Evolutionary conservation across 2,113 vertebrate genomes (phyloP), one percentile per base, ranked within the genome.

Genomic region (Malurus elegans): DNA sequence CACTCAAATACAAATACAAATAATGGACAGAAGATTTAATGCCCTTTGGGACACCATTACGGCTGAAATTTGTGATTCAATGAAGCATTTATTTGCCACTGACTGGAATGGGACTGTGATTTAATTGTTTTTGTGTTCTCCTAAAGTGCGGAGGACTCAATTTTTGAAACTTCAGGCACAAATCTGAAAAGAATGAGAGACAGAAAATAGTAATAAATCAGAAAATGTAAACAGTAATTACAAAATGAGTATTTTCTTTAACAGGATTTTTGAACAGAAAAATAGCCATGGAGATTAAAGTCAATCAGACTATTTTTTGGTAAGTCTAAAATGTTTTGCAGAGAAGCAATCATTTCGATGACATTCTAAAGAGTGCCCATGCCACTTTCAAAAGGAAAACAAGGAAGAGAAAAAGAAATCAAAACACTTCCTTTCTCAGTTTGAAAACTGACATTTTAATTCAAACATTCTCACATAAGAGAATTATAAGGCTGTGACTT

Each of bases 401-500:
- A 87, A 42, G 36, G 45, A 87, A 79, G 28, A 79, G 23, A 57
- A 87, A 89, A 82, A 58, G 47, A 25, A 76, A 82, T 83, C 47
- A 73, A 88, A 96, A 62, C 25, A 44, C 21, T 93, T 67, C 54
- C 47, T 51, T 83, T 90, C 67, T 76, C 82, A 34, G 4, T 80
- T 47, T 80, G 47, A 86, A 95, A 90, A 94, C 51, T 88, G 90
- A 83, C 47, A 61, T 85, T 95, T 87, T 90, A 56, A 66, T 87
- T 82, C 79, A 79, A 93, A 90, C 23, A 83, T 74, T 92, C 94
- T 75, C 82, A 92, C 18, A 5, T 60, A 95, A 90, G 15, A 67
- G 40, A 80, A 92, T 92, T 69, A 89, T 38, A 79, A 89, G 16
- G 16, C 45, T 71, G 31, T 78, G 85, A 66, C 65, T 95, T 88